phyloP scores from a whole-genome alignment of 1,140 invertebrate genomes.

The Whitmania pigra region DNA sequence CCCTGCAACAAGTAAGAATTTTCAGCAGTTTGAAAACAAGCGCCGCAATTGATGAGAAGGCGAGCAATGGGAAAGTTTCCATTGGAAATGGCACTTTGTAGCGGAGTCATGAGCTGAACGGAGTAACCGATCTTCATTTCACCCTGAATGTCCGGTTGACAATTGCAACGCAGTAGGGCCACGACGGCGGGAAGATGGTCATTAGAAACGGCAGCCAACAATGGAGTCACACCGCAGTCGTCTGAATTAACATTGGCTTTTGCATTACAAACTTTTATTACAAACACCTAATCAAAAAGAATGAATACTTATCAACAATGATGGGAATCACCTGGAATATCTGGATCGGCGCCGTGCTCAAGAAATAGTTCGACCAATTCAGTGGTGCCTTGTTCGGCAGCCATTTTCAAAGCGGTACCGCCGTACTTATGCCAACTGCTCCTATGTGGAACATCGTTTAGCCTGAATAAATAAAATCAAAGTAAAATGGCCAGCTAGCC shows the following conservation, averaged over 20 bases:
- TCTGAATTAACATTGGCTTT: neutral
- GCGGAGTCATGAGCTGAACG: constrained; percentile 4
- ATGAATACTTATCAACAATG: neutral
- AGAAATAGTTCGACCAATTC: constrained; percentile 17
- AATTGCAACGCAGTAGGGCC: constrained; percentile 9
- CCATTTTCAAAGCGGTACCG: constrained; percentile 17
- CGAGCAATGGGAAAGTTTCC: neutral
- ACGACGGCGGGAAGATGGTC: neutral
- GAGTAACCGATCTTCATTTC: constrained; percentile 11
- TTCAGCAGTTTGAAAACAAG: neutral
- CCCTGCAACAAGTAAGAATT: neutral
- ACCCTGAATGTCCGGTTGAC: neutral
- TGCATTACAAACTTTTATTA: neutral
- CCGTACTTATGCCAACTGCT: constrained; percentile 18
- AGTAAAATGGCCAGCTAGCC: too few relatives aligned
- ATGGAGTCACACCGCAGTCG: constrained; percentile 12
- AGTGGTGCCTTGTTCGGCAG: constrained; percentile 16
- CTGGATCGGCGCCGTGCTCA: constrained; percentile 13
- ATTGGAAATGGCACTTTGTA: constrained; percentile 9
- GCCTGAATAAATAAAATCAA: neutral
- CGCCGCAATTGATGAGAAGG: constrained; percentile 14
- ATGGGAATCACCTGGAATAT: constrained; percentile 4
- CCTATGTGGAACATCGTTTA: constrained; percentile 14
- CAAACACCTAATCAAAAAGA: neutral
- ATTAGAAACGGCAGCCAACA: constrained; percentile 8